Percentiles rank a stretch among this genome's conserved stretches.
Conservation (phyloP, 2,888 invertebrate genomes). For the Trichopria drosophilae region DNA sequence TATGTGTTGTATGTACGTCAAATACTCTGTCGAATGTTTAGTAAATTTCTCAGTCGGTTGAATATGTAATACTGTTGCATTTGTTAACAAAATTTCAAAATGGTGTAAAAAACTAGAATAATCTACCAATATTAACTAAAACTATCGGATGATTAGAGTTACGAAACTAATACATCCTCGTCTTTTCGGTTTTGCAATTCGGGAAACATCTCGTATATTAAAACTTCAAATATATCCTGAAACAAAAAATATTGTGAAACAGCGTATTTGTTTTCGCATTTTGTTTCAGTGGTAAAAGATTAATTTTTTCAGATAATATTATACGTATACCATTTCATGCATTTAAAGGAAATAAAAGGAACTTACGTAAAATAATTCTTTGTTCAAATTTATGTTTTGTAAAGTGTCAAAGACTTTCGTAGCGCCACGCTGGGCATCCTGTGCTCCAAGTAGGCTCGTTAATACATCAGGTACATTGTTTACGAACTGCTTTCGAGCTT, state of each 20-base stretch:
- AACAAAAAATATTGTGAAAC: too few relatives aligned
- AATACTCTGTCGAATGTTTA: too few relatives aligned
- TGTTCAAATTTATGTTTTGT: conserved; percentile 83
- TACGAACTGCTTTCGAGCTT: conserved; percentile 70
- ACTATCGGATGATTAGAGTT: too few relatives aligned
- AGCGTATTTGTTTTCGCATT: too few relatives aligned
- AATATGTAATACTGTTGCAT: too few relatives aligned
- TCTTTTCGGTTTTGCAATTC: conserved; percentile 53
- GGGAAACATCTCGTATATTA: conserved; percentile 62
- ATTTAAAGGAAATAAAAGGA: conserved; percentile 3
- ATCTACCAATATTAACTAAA: too few relatives aligned
- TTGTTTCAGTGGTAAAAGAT: too few relatives aligned
- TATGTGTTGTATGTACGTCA: too few relatives aligned
- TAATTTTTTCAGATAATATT: not conserved
- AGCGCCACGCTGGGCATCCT: conserved; percentile 81
- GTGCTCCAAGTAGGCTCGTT: conserved; percentile 81
- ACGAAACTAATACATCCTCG: too few relatives aligned
- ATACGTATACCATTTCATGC: not conserved
- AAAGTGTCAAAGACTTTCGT: conserved; percentile 84
- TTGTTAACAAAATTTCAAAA: too few relatives aligned
- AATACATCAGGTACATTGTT: conserved; percentile 79
- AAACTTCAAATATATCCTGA: conserved; percentile 62
- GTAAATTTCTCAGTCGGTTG: too few relatives aligned
- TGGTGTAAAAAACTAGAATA: too few relatives aligned
- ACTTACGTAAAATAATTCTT: conserved; percentile 89